Conservation (phyloP, 2,888 invertebrate genomes). For the Argyresthia albistria region DNA sequence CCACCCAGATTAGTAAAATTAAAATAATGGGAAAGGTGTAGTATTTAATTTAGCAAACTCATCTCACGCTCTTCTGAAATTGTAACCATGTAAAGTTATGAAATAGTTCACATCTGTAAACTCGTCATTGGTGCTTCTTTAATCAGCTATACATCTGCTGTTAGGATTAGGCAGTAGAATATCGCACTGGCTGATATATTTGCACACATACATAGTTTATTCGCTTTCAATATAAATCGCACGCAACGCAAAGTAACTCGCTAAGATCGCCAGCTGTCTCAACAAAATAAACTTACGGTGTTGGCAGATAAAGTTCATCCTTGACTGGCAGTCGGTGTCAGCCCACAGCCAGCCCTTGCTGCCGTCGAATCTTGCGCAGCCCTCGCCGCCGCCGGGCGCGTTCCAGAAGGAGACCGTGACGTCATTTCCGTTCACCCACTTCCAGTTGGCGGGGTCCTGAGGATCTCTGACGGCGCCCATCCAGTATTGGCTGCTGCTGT, state of each 20-base stretch:
- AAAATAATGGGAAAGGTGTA: no score
- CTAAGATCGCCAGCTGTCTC: neutral
- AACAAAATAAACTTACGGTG: slow-evolving; percentile 79
- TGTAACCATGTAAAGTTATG: no score
- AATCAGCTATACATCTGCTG: neutral
- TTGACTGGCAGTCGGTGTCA: slow-evolving; percentile 88
- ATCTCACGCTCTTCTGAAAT: no score
- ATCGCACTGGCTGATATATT: no score
- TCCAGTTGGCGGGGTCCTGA: slow-evolving; percentile 84
- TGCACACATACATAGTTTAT: neutral
- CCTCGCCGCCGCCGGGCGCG: slow-evolving; percentile 84
- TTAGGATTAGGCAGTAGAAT: neutral
- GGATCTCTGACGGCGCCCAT: slow-evolving; percentile 93
- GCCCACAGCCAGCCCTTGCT: slow-evolving; percentile 97
- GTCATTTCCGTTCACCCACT: slow-evolving; percentile 91
- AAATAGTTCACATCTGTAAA: neutral
- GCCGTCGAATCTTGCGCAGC: slow-evolving; percentile 92
- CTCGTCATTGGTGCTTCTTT: neutral
- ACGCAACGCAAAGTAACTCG: neutral
- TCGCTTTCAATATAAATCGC: neutral
- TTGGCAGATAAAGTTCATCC: slow-evolving; percentile 92
- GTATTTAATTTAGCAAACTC: no score
- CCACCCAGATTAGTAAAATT: no score
- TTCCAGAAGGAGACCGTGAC: slow-evolving; percentile 95
- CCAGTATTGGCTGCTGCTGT: slow-evolving; percentile 94